These are phyloP conservation scores for Castor canadensis DNA, from an alignment of 2,113 vertebrate genomes.

Conservation along the genomic window DNA sequence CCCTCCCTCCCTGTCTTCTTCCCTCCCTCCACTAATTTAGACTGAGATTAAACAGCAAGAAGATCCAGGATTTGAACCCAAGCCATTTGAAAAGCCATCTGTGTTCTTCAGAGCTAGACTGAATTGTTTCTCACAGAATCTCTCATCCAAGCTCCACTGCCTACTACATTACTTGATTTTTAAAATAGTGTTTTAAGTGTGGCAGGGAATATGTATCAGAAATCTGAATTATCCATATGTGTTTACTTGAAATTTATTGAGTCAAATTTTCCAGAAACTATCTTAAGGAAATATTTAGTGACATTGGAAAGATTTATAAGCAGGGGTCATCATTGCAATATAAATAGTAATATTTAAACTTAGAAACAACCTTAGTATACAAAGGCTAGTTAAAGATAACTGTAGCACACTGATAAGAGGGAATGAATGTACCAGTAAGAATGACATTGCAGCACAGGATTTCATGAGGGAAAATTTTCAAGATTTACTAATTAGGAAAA, in stretches of 20 bases:
- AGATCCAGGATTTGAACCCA: constrained; percentile 6
- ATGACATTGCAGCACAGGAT: not conserved
- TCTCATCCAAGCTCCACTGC: not conserved
- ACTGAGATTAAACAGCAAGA: not conserved
- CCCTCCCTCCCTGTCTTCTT: no score
- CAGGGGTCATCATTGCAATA: not conserved
- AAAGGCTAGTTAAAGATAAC: not conserved
- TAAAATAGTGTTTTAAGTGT: constrained; percentile 30
- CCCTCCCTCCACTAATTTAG: not conserved
- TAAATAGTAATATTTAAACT: not conserved
- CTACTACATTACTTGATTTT: not conserved
- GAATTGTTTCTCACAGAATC: not conserved
- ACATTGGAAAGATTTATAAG: not conserved
- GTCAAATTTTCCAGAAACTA: constrained; percentile 26
- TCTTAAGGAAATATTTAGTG: constrained; percentile 27
- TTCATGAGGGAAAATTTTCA: not conserved
- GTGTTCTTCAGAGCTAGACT: not conserved
- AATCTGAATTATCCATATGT: not conserved
- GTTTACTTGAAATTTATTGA: not conserved
- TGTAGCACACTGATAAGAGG: not conserved
- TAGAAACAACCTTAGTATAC: constrained; percentile 4
- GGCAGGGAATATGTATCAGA: not conserved
- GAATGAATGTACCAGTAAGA: not conserved
- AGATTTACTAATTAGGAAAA: not conserved
- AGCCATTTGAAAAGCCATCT: not conserved